Conservation (phyloP, 2,888 invertebrate genomes). For the Metalampra italica region DNA sequence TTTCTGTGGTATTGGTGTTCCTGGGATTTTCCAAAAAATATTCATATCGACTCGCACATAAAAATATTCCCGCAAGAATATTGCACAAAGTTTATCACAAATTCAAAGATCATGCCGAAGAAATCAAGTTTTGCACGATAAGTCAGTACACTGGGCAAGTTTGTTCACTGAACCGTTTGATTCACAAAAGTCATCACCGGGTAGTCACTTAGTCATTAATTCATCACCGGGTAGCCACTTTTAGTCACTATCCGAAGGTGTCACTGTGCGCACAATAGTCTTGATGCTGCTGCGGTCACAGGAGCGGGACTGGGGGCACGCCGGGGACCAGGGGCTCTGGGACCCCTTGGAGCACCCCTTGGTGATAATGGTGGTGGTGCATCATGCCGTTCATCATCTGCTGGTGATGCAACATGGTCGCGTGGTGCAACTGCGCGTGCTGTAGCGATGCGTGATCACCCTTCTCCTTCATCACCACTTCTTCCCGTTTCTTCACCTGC, state of each 20-base stretch:
- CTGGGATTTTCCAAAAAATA: background rate
- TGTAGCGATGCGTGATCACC: conserved; percentile 72
- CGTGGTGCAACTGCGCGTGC: conserved; percentile 73
- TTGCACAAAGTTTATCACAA: conserved; percentile 66
- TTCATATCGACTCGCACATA: background rate
- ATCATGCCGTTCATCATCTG: conserved; percentile 77
- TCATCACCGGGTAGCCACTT: conserved; percentile 14
- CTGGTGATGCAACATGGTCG: conserved; percentile 74
- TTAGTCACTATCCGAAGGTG: conserved; percentile 32
- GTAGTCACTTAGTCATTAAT: background rate
- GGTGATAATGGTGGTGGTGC: conserved; percentile 74
- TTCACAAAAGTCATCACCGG: background rate
- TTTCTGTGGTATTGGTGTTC: no score
- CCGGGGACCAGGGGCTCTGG: conserved; percentile 70
- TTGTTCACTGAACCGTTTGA: background rate
- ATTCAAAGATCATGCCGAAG: conserved; percentile 29
- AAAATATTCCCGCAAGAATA: conserved; percentile 44
- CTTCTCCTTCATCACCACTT: conserved; percentile 81
- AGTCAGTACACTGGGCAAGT: conserved; percentile 4
- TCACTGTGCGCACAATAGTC: conserved; percentile 53
- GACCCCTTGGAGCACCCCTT: conserved; percentile 71
- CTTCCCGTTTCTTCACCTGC: conserved; percentile 90
- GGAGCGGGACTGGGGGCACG: conserved; percentile 67
- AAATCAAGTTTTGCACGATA: conserved; percentile 23
- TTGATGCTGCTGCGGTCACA: conserved; percentile 64